Conservation (phyloP, 2,797 vertebrate genomes). For the Sitta carolinensis region DNA sequence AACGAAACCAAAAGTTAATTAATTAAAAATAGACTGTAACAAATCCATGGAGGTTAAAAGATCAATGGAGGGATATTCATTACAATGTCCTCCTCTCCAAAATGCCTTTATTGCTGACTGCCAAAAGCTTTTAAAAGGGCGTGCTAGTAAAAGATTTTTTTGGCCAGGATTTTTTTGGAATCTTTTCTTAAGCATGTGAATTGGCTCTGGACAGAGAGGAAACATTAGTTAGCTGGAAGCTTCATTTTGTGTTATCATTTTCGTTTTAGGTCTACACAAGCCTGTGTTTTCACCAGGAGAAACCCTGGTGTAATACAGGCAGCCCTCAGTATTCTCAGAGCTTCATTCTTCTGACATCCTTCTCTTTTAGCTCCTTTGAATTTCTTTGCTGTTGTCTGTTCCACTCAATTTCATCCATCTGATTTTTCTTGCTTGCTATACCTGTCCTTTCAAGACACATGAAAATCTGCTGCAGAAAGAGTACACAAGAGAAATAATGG, state of each 20-base stretch:
- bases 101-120: neutral
- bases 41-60: neutral
- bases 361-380: neutral
- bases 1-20: neutral
- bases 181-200: neutral
- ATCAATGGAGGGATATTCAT: neutral
- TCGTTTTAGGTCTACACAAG: neutral
- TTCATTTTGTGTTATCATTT: neutral
- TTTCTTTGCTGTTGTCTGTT: constrained; percentile 32
- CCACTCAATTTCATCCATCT: constrained; percentile 34
- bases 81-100: neutral
- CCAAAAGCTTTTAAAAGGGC: neutral
- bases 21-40: neutral
- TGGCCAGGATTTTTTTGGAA: neutral
- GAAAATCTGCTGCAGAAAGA: neutral
- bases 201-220: neutral
- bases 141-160: neutral
- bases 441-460: neutral
- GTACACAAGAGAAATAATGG: neutral
- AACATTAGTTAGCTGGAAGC: neutral
- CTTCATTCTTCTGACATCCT: neutral
- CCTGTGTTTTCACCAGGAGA: neutral
- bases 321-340: neutral
- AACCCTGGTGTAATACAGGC: neutral
- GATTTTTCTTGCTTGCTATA: constrained; percentile 4